Evolutionary conservation across 2,888 invertebrate genomes (phyloP).

Genomic region (Theodoxus fluviatilis): DNA sequence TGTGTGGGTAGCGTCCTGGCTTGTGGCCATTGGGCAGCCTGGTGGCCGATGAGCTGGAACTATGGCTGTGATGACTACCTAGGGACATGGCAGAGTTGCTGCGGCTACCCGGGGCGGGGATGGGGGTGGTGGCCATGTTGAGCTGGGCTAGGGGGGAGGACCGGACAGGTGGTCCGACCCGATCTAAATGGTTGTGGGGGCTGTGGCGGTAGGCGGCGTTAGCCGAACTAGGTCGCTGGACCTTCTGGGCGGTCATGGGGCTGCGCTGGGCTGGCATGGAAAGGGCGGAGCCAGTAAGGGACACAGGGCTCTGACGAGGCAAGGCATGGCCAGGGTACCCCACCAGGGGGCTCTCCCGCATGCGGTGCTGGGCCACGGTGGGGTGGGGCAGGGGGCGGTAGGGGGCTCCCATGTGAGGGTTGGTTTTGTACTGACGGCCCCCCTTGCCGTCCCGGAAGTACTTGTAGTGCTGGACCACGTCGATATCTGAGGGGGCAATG

Average conservation of each 20-base stretch:
- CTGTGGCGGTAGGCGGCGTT: constrained; percentile 32
- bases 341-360: constrained; percentile 31
- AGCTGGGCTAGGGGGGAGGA: constrained; percentile 49
- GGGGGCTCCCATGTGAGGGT: constrained; percentile 31
- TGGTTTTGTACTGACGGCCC: constrained; percentile 69
- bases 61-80: constrained; percentile 54
- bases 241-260: constrained; percentile 40
- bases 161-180: constrained; percentile 36
- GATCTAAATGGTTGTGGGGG: constrained; percentile 15
- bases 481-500: constrained; percentile 96
- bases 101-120: constrained; percentile 38
- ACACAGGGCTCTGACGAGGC: constrained; percentile 35
- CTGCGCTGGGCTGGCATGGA: constrained; percentile 36
- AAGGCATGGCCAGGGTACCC: constrained; percentile 7
- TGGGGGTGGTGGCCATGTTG: constrained; percentile 25
- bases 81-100: constrained; percentile 52
- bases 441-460: constrained; percentile 83
- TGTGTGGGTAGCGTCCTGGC: not conserved
- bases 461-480: constrained; percentile 95
- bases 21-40: constrained; percentile 25
- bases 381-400: constrained; percentile 37
- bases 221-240: constrained; percentile 48
- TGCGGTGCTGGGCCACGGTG: constrained; percentile 26
- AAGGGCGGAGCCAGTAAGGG: constrained; percentile 37
- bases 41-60: constrained; percentile 44